Conservation (phyloP, 2,888 invertebrate genomes). For the Cheilosia pagana region DNA sequence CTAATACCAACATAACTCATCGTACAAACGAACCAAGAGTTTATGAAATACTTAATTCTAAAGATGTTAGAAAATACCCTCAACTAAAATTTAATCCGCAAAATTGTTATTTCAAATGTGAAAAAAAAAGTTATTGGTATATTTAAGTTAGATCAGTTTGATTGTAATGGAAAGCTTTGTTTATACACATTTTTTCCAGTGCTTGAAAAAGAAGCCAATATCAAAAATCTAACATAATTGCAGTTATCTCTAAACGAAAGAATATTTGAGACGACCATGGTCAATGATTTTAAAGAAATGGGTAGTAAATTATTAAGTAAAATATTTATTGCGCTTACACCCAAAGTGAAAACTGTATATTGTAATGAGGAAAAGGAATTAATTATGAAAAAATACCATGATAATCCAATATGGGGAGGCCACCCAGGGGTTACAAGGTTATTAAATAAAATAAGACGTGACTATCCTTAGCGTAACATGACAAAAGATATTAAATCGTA, state of each 20-base stretch:
- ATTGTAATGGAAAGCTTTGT: constrained; percentile 31
- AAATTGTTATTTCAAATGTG: no score
- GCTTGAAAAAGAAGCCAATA: constrained; percentile 37
- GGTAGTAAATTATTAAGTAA: constrained; percentile 29
- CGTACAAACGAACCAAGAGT: no score
- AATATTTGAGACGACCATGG: constrained; percentile 20
- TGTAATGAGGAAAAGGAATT: constrained; percentile 7
- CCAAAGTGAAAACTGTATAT: constrained; percentile 15
- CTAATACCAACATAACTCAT: neutral
- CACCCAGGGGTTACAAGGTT: constrained; percentile 10
- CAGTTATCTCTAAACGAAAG: constrained; percentile 27
- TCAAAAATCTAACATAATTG: constrained; percentile 25
- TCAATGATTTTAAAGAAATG: constrained; percentile 32
- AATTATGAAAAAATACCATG: constrained; percentile 28
- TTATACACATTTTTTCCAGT: constrained; percentile 45
- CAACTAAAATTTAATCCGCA: no score
- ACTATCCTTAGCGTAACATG: constrained; percentile 33
- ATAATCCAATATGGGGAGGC: constrained; percentile 7
- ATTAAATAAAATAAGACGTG: constrained; percentile 18
- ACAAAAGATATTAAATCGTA: constrained; percentile 31
- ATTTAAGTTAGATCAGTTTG: no score
- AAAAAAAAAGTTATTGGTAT: no score
- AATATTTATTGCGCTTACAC: constrained; percentile 31
- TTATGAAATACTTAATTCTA: no score
- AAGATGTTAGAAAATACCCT: no score